Evolutionary conservation across 2,888 invertebrate species (phyloP).

Genomic region (Drosophila leonis): DNA sequence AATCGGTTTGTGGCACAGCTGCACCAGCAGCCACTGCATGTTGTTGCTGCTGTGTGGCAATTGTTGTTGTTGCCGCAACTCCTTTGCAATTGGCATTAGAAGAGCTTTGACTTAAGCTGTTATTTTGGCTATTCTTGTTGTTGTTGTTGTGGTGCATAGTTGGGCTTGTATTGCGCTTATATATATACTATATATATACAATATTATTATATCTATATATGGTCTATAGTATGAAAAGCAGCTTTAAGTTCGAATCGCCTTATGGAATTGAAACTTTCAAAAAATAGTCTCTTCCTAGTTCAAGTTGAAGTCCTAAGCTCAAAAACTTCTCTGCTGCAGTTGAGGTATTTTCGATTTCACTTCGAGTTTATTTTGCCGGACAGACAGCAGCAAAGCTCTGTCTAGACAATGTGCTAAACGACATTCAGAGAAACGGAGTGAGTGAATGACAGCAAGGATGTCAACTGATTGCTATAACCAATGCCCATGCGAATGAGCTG

Average conservation of each 20-base stretch:
- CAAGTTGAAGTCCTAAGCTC: not conserved
- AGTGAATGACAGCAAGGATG: constrained; percentile 19
- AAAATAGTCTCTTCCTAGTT: not conserved
- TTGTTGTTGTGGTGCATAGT: constrained; percentile 13
- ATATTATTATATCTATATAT: not conserved
- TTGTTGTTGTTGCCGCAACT: constrained; percentile 6
- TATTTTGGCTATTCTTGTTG: constrained; percentile 22
- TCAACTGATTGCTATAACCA: constrained; percentile 19
- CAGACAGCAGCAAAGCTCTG: constrained; percentile 6
- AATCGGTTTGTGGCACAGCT: constrained; percentile 14
- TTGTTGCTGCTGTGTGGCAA: constrained; percentile 9
- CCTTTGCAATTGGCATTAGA: constrained; percentile 30
- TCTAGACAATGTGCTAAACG: constrained; percentile 16
- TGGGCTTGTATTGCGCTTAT: constrained; percentile 1
- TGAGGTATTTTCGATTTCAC: not conserved
- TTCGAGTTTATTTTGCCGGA: constrained; percentile 15
- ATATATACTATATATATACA: not conserved
- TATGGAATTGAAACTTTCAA: too few relatives aligned
- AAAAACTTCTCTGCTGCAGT: not conserved
- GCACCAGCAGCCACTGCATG: constrained; percentile 17
- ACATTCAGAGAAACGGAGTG: not conserved
- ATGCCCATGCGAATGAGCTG: constrained; percentile 30
- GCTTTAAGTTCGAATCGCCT: too few relatives aligned
- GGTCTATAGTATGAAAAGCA: too few relatives aligned
- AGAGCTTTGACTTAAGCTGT: not conserved